Evolutionary conservation across 2,113 vertebrate genomes (phyloP).

Genomic region (Hepsetus odoe): DNA sequence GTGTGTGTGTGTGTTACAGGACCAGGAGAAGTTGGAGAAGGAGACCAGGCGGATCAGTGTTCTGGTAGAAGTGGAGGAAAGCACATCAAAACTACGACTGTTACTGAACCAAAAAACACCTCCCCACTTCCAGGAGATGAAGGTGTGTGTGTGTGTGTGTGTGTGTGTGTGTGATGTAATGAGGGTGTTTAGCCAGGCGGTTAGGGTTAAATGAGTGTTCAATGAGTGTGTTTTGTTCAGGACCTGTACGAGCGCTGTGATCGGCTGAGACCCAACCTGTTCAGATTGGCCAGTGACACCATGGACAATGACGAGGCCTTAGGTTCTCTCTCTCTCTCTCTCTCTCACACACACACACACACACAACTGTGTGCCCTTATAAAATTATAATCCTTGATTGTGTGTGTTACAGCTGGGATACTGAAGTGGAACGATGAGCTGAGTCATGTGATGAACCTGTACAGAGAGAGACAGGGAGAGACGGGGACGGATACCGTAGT

Average conservation of each 20-base stretch:
- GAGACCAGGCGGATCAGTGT: constrained; percentile 70
- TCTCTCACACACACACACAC: too few relatives aligned
- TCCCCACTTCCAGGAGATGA: constrained; percentile 60
- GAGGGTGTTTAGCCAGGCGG: too few relatives aligned
- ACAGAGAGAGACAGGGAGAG: constrained; percentile 61
- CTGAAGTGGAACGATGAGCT: constrained; percentile 85
- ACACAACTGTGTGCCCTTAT: too few relatives aligned
- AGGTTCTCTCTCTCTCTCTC: too few relatives aligned
- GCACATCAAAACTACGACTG: constrained; percentile 69
- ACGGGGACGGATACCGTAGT: too few relatives aligned
- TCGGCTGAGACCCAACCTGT: constrained; percentile 82
- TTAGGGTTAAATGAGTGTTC: too few relatives aligned
- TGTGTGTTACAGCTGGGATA: constrained; percentile 73
- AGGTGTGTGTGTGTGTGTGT: too few relatives aligned
- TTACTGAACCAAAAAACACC: constrained; percentile 66
- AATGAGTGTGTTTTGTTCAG: constrained; percentile 51
- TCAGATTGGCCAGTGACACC: constrained; percentile 84
- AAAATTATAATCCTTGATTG: too few relatives aligned
- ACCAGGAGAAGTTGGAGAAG: constrained; percentile 85
- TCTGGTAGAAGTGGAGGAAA: constrained; percentile 82
- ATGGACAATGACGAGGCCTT: constrained; percentile 79
- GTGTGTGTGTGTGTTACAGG: constrained; percentile 69
- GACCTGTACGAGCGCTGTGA: constrained; percentile 78
- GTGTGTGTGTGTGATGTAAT: not conserved
- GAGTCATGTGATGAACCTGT: constrained; percentile 68